These are phyloP conservation scores for Lacanobia oleracea DNA, from an alignment of 2,888 invertebrate species.

Conservation along the genomic window DNA sequence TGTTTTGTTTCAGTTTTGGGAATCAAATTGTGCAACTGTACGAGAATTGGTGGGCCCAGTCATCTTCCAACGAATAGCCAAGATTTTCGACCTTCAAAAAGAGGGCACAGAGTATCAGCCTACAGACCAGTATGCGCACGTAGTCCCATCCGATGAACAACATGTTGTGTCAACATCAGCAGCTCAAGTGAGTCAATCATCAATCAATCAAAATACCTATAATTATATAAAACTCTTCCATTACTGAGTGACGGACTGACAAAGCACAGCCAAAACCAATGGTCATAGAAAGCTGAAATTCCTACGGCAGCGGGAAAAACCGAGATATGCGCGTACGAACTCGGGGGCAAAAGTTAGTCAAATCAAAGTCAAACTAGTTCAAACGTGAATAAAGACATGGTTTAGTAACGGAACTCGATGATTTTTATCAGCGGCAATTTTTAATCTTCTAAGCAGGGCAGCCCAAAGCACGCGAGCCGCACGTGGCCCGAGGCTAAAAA, in stretches of 20 bases:
- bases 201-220: too few relatives aligned
- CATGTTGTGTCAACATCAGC: slow-evolving; percentile 54
- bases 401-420: background rate
- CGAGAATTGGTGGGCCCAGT: slow-evolving; percentile 79
- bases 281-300: too few relatives aligned
- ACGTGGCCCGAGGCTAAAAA: too few relatives aligned
- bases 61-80: slow-evolving; percentile 80
- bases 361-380: too few relatives aligned
- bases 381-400: background rate
- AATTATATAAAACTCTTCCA: too few relatives aligned
- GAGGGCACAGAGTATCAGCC: slow-evolving; percentile 75
- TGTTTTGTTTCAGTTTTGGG: slow-evolving; percentile 81
- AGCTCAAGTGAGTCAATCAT: slow-evolving; percentile 33
- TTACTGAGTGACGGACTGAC: too few relatives aligned
- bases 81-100: slow-evolving; percentile 80
- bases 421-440: background rate
- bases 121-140: slow-evolving; percentile 66
- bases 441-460: background rate
- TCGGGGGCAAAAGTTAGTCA: too few relatives aligned
- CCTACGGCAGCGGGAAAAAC: too few relatives aligned
- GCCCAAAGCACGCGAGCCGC: too few relatives aligned
- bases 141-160: slow-evolving; percentile 75
- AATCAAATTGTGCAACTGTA: slow-evolving; percentile 78
- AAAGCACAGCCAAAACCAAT: too few relatives aligned
- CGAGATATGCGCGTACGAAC: too few relatives aligned